Percentiles rank a stretch among this genome's conserved stretches.
These are phyloP conservation scores for Psittacula echo DNA, from an alignment of 2,797 vertebrate genomes.

Conservation along the genomic window DNA sequence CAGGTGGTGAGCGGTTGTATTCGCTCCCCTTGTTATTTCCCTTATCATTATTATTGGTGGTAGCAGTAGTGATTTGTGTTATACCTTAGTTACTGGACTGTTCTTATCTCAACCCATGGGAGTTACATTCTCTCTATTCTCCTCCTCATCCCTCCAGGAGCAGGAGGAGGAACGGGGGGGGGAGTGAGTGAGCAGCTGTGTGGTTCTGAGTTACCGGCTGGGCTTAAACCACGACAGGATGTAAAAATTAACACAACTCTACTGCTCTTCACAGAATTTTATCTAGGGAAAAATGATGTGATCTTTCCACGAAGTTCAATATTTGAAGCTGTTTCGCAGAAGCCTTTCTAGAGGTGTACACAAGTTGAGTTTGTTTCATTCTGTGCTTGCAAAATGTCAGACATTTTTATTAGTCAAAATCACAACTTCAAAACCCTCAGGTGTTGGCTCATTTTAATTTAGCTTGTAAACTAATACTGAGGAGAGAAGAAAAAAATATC, in stretches of 20 bases:
- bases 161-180: too few relatives aligned
- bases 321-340: constrained; percentile 11
- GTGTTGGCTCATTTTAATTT: neutral
- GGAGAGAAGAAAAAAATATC: neutral
- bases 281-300: neutral
- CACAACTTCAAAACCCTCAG: constrained; percentile 13
- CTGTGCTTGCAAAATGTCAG: neutral
- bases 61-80: too few relatives aligned
- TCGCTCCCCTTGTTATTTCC: too few relatives aligned
- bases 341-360: neutral
- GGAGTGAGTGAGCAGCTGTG: too few relatives aligned
- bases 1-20: too few relatives aligned
- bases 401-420: neutral
- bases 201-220: too few relatives aligned
- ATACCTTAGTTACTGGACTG: too few relatives aligned
- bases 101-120: too few relatives aligned
- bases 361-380: neutral
- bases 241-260: constrained; percentile 16
- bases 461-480: neutral
- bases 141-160: too few relatives aligned
- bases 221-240: neutral
- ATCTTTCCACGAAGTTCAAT: neutral
- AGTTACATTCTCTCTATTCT: too few relatives aligned
- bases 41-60: too few relatives aligned
- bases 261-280: neutral